Evolutionary conservation across 2,888 invertebrate genomes (phyloP), one percentile per base, ranked within the genome.

Genomic region (Pardosa pseudoannulata): DNA sequence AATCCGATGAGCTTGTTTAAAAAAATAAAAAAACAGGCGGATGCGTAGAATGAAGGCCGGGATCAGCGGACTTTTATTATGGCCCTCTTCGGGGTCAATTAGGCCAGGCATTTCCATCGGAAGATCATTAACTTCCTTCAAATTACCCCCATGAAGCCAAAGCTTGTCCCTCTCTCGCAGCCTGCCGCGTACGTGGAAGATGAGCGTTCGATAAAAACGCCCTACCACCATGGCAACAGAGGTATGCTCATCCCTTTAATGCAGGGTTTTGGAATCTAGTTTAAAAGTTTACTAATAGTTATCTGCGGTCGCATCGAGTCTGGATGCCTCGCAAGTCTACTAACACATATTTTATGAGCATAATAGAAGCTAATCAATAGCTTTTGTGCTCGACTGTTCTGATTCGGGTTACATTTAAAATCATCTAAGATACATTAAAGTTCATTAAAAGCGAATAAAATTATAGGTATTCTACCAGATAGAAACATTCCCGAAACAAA

Each of bases 61-160:
- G 71, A 79, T 72, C 79, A 79, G 79, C 65, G 65, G 41, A 79
- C 79, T 79, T 79, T 65, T 72, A 79, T 71, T 71, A 79, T 32
- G 72, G 65, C n/a, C 64, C 39, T 79, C 72, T 46, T 28, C 28
- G 41, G 62, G 72, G 79, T 72, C 79, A 79, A 79, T 79, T 72
- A 79, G 65, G 65, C 72, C 71, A 72, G 39, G 31, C 71, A 79
- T 79, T 79, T 79, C 64, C 72, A 79, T 72, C 41, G 71, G 46
- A 79, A 72, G 29, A 79, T 72, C 79, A 79, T 79, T 79, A 72
- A 72, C 79, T 72, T 72, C 65, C 32, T 72, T 64, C 72, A 79
- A 79, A 79, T 79, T 79, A 46, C 46, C 65, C 46, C 64, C 46
- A 72, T 79, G 72, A 72, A 72, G 65, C 72, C 67, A 23, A 23